phyloP scores from a whole-genome alignment of 1,140 invertebrate species.

The Dinoponera quadriceps region DNA sequence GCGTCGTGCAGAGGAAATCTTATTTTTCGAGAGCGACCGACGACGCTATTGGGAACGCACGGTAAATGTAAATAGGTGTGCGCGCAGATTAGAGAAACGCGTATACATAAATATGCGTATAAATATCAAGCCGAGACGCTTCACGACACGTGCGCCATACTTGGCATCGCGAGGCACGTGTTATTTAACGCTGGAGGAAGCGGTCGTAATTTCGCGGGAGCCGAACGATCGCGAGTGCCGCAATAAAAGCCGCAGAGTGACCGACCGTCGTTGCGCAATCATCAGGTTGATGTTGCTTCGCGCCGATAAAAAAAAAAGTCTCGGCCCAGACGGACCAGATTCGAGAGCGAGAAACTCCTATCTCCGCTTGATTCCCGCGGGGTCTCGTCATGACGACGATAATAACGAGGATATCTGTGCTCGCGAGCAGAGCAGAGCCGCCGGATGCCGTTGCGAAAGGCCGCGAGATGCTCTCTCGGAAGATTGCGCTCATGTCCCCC shows the following conservation, averaged over 20 bases:
- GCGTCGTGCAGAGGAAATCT: too few relatives aligned
- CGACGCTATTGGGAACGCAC: too few relatives aligned
- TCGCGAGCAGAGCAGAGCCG: slow-evolving; percentile 8
- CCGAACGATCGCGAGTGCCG: not conserved
- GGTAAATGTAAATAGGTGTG: too few relatives aligned
- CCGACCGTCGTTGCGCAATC: not conserved
- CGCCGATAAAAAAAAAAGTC: too few relatives aligned
- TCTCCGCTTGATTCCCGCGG: not conserved
- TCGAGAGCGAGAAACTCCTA: not conserved
- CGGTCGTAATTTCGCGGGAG: not conserved
- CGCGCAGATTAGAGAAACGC: too few relatives aligned
- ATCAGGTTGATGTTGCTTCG: not conserved
- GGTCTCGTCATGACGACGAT: not conserved
- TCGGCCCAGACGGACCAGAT: slow-evolving; percentile 6
- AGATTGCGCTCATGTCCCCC: slow-evolving; percentile 7
- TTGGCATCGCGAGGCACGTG: not conserved
- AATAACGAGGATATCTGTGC: slow-evolving; percentile 17
- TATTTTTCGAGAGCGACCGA: too few relatives aligned
- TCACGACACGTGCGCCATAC: too few relatives aligned
- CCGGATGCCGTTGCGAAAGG: slow-evolving; percentile 20
- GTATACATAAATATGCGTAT: too few relatives aligned
- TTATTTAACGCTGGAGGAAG: not conserved
- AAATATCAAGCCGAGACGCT: too few relatives aligned
- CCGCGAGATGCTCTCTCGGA: slow-evolving; percentile 23
- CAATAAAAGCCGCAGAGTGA: not conserved